Base-by-base conservation (phyloP, 2,797 vertebrate genomes). In the Acipenser transmontanus region DNA sequence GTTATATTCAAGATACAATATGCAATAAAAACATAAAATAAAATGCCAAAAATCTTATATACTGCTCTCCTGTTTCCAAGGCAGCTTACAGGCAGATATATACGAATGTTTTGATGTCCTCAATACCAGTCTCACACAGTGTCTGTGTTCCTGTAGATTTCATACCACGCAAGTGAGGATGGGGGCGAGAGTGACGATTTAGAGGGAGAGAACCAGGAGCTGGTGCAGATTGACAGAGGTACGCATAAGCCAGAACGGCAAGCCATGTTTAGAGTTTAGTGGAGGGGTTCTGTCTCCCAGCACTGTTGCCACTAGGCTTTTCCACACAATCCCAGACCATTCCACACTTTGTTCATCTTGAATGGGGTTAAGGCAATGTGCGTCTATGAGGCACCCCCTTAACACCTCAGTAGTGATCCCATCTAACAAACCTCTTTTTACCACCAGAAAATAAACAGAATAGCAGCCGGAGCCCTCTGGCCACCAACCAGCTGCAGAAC, bases 201-300 rank as follows among this genome's bases (percentile, higher is more conserved):
- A 48, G 94, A 96, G 78, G 94, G 91, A 61, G 94, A 96, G 83
- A 96, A 96, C 84, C 94, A 94, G 81, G 94, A 96, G 80, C 91
- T 96, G 79, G 94, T 89, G 78, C 94, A 95, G 82, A 96, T 96
- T 61, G 93, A 96, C 78, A 90, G 92, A 93, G 94, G 94, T 96
- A 81, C 50, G 76, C 59, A 17, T 1, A 17, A 17, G 1, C 1
- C 17, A 11, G 17, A 9, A 52, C 34, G 34, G 11, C 8, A 20
- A 34, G 9, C 7, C n/a, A 11, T 34, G 14, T 17, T 49, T 4
- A 20, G 14, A 34, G 10, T 17, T 5, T 9, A 57, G 11, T 14
- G 14, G 14, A 57, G 54, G 14, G 9, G 9, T 57, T 57, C 14
- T 12, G 6, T 12, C 6, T 11, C 11, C 14, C 11, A 1, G 11